These are phyloP conservation scores for Ramphastos sulfuratus DNA, from an alignment of 2,113 vertebrate genomes.

Conservation along the genomic window DNA sequence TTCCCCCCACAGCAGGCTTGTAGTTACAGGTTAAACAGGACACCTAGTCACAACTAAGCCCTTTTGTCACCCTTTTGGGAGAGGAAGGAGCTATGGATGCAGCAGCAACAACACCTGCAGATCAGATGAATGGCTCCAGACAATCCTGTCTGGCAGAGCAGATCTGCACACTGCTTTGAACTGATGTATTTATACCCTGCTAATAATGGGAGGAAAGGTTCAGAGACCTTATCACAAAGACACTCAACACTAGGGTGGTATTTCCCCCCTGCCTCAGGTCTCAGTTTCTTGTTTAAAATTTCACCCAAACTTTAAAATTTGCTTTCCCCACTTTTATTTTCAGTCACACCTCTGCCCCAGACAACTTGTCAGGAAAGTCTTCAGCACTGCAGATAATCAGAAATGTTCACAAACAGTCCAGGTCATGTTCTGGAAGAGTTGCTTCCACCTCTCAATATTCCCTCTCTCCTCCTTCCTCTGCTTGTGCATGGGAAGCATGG, in stretches of 20 bases:
- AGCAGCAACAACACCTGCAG: constrained; percentile 7
- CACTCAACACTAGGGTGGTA: not conserved
- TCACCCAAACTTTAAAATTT: not conserved
- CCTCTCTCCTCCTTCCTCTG: not conserved
- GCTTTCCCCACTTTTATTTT: not conserved
- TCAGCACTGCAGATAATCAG: not conserved
- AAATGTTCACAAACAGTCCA: not conserved
- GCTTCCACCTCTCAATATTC: not conserved
- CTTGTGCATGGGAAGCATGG: not conserved
- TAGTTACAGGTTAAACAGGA: not conserved
- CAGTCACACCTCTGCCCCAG: not conserved
- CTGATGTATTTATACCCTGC: constrained; percentile 11
- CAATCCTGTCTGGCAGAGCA: not conserved
- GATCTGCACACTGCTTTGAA: constrained; percentile 43
- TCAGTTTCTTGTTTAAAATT: not conserved
- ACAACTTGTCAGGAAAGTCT: not conserved
- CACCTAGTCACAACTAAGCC: not conserved
- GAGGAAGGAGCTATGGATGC: not conserved
- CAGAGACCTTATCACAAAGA: not conserved
- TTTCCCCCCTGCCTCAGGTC: not conserved
- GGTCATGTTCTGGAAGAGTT: not conserved
- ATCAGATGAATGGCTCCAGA: not conserved
- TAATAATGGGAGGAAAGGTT: constrained; percentile 48
- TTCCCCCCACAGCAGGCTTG: not conserved
- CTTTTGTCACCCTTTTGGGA: not conserved